Conservation (phyloP, 2,888 invertebrate genomes). For the Ceriagrion tenellum region DNA sequence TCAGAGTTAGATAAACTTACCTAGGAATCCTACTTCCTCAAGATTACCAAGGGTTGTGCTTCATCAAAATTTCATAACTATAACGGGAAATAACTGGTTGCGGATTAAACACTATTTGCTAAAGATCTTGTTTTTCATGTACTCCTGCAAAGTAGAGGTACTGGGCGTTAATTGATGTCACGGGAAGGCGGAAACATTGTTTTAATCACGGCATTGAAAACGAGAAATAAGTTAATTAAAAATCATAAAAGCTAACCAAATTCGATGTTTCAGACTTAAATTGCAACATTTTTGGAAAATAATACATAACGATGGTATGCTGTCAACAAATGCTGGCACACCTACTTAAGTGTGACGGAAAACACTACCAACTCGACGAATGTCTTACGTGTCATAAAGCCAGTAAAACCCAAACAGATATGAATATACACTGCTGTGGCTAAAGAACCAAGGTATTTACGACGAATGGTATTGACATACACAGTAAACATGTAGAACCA, state of each 20-base stretch:
- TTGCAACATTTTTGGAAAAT: not conserved
- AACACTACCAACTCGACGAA: not conserved
- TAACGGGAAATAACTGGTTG: not conserved
- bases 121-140: not conserved
- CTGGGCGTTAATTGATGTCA: not conserved
- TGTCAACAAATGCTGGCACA: slow-evolving; percentile 54
- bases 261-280: not conserved
- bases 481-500: slow-evolving; percentile 62
- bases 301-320: not conserved
- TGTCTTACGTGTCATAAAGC: not conserved
- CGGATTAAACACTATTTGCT: not conserved
- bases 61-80: slow-evolving; percentile 58
- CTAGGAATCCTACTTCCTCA: slow-evolving; percentile 49
- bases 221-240: not conserved
- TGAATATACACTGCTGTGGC: not conserved
- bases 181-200: not conserved
- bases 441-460: not conserved
- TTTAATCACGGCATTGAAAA: not conserved
- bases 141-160: slow-evolving; percentile 4
- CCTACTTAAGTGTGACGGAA: not conserved
- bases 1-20: not conserved
- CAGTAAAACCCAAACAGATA: not conserved
- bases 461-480: slow-evolving; percentile 30
- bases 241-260: not conserved
- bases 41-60: slow-evolving; percentile 18